These are phyloP conservation scores for Lasioglossum pauxillum DNA, from an alignment of 2,888 invertebrate species.

Conservation along the genomic window DNA sequence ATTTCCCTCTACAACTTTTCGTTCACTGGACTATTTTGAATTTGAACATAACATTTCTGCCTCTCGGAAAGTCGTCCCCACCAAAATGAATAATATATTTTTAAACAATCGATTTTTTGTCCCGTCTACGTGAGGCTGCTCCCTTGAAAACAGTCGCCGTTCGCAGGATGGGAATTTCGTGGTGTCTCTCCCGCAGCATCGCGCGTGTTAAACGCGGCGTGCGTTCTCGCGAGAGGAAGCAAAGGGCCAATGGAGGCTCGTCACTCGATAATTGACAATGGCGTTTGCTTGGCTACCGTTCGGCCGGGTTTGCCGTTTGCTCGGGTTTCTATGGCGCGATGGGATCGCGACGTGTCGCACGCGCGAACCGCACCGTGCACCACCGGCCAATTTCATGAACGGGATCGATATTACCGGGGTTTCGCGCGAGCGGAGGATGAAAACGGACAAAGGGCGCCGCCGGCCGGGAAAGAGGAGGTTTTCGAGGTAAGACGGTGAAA, in stretches of 20 bases:
- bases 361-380: slow-evolving; percentile 29
- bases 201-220: slow-evolving; percentile 7
- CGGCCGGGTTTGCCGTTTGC: slow-evolving; percentile 19
- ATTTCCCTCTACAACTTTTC: too few species aligned
- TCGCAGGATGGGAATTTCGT: not conserved
- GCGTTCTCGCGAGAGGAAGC: slow-evolving; percentile 8
- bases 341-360: slow-evolving; percentile 32
- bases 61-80: too few species aligned
- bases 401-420: slow-evolving; percentile 60
- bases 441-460: not conserved
- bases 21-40: too few species aligned
- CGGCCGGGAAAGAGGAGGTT: not conserved
- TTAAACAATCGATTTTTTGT: too few species aligned
- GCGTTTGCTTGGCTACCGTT: slow-evolving; percentile 47
- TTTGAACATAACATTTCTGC: too few species aligned
- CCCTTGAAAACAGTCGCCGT: not conserved
- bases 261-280: slow-evolving; percentile 53
- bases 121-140: too few species aligned
- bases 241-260: slow-evolving; percentile 16
- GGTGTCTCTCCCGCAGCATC: not conserved
- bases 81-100: too few species aligned
- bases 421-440: not conserved
- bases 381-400: slow-evolving; percentile 57
- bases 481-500: not conserved
- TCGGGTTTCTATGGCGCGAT: slow-evolving; percentile 42